These are phyloP conservation scores for Drosophila setosimentum DNA, from an alignment of 2,888 invertebrate genomes.

Conservation along the genomic window DNA sequence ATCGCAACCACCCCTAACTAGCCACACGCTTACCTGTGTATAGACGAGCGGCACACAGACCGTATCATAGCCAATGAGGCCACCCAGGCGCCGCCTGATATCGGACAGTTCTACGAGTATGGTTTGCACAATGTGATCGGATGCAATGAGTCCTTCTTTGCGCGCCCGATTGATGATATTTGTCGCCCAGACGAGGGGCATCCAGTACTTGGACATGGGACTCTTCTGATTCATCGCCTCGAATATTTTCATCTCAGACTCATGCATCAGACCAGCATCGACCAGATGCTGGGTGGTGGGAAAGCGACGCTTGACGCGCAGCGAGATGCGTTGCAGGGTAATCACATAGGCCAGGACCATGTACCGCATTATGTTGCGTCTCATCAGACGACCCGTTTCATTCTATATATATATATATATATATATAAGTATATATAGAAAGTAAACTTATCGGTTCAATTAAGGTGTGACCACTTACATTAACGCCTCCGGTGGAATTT, in stretches of 20 bases:
- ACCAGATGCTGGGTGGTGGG: conserved; percentile 96
- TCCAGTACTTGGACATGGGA: conserved; percentile 96
- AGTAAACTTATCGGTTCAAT: neutral
- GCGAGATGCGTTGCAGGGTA: conserved; percentile 93
- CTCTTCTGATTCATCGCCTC: conserved; percentile 95
- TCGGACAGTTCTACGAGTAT: conserved; percentile 95
- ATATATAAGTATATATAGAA: neutral
- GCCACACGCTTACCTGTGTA: conserved; percentile 89
- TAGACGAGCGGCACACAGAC: conserved; percentile 96
- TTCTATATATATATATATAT: conserved; percentile 88
- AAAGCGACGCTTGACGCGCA: conserved; percentile 94
- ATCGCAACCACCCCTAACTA: neutral
- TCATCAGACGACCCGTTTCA: conserved; percentile 94
- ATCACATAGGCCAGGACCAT: conserved; percentile 95
- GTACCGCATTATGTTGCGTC: conserved; percentile 95
- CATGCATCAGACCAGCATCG: conserved; percentile 95
- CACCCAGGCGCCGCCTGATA: conserved; percentile 93
- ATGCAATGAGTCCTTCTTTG: conserved; percentile 93
- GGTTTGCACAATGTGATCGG: conserved; percentile 97
- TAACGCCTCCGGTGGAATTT: conserved; percentile 88
- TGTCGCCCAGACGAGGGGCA: conserved; percentile 97
- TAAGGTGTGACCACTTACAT: conserved; percentile 61
- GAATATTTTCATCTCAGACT: conserved; percentile 95
- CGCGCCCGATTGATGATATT: conserved; percentile 95
- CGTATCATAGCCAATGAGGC: conserved; percentile 95